A percentile compares a stretch with the other conserved stretches of the same genome.
phyloP scores from a whole-genome alignment of 2,888 invertebrate species.

The Tinea semifulvella region DNA sequence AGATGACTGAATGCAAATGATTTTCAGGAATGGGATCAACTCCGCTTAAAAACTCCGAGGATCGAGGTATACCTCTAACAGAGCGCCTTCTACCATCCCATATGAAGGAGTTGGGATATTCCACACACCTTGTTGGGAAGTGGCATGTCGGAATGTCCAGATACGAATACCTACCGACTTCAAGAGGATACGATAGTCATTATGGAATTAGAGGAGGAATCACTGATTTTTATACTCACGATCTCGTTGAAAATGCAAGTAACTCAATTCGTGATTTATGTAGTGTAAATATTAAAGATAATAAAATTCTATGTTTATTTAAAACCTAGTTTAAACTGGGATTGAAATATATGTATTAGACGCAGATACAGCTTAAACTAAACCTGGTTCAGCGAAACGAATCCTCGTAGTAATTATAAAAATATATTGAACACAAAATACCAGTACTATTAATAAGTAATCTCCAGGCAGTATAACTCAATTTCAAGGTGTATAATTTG shows the following conservation, averaged over 20 bases:
- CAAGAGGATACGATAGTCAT: slow-evolving; percentile 83
- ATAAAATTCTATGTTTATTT: background rate
- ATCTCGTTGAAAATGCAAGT: slow-evolving; percentile 37
- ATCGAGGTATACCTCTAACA: slow-evolving; percentile 46
- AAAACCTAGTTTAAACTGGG: background rate
- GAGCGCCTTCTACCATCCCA: slow-evolving; percentile 69
- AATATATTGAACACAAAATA: no score
- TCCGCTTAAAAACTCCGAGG: slow-evolving; percentile 27
- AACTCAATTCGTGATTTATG: no score
- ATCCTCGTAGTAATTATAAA: no score
- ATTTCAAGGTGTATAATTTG: no score
- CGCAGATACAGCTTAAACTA: no score
- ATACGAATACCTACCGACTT: slow-evolving; percentile 70
- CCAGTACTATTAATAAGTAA: no score
- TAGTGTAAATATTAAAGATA: no score
- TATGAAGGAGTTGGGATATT: slow-evolving; percentile 73
- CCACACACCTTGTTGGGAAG: slow-evolving; percentile 82
- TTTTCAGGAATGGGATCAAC: background rate
- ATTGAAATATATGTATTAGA: no score
- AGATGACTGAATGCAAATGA: no score
- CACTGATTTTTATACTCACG: slow-evolving; percentile 77
- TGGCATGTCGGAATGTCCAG: slow-evolving; percentile 74
- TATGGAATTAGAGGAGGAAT: slow-evolving; percentile 87
- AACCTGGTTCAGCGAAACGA: no score
- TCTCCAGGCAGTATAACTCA: no score